Evolutionary conservation across 1,140 invertebrate species (phyloP).

Genomic region (Aphelenchoides avenae): DNA sequence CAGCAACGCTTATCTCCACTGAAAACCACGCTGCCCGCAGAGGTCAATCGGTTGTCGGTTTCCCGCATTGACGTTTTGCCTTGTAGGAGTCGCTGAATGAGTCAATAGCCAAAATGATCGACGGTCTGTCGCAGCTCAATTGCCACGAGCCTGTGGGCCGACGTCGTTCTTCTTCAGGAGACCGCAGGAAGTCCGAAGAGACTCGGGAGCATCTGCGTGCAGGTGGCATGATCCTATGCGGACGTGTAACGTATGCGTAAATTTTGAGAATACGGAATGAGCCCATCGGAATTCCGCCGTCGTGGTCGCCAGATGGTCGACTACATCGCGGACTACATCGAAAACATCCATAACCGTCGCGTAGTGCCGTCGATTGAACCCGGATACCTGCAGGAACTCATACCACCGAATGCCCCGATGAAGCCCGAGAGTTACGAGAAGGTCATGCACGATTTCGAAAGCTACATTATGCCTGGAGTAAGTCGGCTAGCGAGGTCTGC

Average conservation of each 20-base stretch:
- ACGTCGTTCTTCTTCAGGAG: constrained; percentile 2
- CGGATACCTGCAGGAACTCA: constrained; percentile 76
- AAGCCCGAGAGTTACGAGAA: constrained; percentile 81
- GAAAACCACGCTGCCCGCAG: constrained; percentile 6
- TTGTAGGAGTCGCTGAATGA: no score
- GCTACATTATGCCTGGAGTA: constrained; percentile 94
- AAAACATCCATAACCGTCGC: constrained; percentile 72
- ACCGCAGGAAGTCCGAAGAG: background rate
- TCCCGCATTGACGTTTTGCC: no score
- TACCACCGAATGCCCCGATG: constrained; percentile 79
- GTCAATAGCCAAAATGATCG: no score
- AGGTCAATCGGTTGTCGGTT: no score
- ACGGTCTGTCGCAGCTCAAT: background rate
- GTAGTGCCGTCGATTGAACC: constrained; percentile 81
- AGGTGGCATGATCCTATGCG: no score
- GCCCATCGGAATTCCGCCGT: constrained; percentile 78
- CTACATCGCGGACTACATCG: constrained; percentile 92
- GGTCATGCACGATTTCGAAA: constrained; percentile 89
- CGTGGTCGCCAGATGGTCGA: constrained; percentile 93
- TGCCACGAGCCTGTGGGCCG: constrained; percentile 9
- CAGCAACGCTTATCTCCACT: constrained; percentile 3
- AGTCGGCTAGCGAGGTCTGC: no score
- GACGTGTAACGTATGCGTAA: background rate
- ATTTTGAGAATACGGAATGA: constrained; percentile 67
- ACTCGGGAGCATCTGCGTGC: background rate